These are phyloP conservation scores for Acyrthosiphon pisum DNA, from an alignment of 1,140 invertebrate species.

Conservation along the genomic window DNA sequence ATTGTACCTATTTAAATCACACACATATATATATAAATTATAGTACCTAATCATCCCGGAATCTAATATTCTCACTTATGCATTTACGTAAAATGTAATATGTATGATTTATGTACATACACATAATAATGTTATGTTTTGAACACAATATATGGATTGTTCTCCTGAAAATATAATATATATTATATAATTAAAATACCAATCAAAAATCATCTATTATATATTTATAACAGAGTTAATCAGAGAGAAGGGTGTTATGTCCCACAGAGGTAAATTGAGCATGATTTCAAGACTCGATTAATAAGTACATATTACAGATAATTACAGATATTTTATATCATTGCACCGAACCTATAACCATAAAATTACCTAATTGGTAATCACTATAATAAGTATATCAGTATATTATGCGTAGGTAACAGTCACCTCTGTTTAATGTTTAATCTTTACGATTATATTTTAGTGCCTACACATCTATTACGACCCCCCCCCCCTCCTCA, in stretches of 20 bases:
- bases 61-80: neutral
- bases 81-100: neutral
- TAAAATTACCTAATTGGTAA: neutral
- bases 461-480: neutral
- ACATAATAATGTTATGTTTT: too few relatives aligned
- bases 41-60: too few relatives aligned
- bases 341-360: neutral
- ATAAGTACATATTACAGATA: neutral
- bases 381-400: too few relatives aligned
- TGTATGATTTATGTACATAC: neutral
- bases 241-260: neutral
- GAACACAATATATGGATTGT: too few relatives aligned
- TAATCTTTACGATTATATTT: neutral
- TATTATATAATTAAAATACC: too few relatives aligned
- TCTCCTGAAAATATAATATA: too few relatives aligned
- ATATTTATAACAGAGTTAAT: too few relatives aligned
- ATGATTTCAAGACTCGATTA: neutral
- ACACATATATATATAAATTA: too few relatives aligned
- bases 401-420: too few relatives aligned
- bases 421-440: neutral
- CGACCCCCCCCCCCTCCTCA: accelerated
- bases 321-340: neutral
- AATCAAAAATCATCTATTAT: too few relatives aligned
- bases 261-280: neutral
- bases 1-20: too few relatives aligned